Base-by-base conservation (phyloP, 2,113 vertebrate species). In the Diadophis punctatus region DNA sequence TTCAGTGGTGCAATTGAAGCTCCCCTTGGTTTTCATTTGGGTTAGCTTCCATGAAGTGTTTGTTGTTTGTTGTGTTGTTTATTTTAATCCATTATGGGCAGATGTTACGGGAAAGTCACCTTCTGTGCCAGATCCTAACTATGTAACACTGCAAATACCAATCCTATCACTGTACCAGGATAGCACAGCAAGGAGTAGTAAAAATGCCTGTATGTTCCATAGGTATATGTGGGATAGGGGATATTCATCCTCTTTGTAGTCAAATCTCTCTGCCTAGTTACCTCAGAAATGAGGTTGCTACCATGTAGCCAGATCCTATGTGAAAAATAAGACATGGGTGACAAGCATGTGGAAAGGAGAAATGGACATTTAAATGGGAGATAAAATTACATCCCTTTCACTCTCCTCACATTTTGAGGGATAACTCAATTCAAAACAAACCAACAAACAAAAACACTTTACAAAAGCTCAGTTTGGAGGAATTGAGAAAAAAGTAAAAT, bases 201-300 rank as follows among this genome's bases (percentile, higher is more conserved):
- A 80, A 43, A 43, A 43, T 43, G 34, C 34, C 20, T 80, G 8
- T 39, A 39, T 80, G 34, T 80, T 80, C 74, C 74, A 80, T n/a
- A 34, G 0, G 0, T 25, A 16, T 0, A 18, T 0, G 7, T 4
- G 11, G 8, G 23, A 8, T 20, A 52, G 6, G 92, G 63, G 30
- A 3, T 63, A n/a, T 2, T 89, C 89, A 87, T 94, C 80, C 86
- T 3, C 3, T 0, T 92, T 25, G 39, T 53, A 92, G 51, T 80
- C 94, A 90, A 16, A 86, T 80, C 96, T 94, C 95, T 95, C 96
- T 96, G 95, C 95, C 94, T 92, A 95, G 86, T 93, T 96, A 94
- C 95, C 87, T 3, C 0, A 0, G 56, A 0, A 1, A 56, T 48
- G 51, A n/a, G 53, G 53, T 91, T 34, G 3, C 87, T 20, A 23